Evolutionary conservation across 2,113 vertebrate species (phyloP), one percentile per base, ranked within the genome.

Genomic region (Ictidomys tridecemlineatus): DNA sequence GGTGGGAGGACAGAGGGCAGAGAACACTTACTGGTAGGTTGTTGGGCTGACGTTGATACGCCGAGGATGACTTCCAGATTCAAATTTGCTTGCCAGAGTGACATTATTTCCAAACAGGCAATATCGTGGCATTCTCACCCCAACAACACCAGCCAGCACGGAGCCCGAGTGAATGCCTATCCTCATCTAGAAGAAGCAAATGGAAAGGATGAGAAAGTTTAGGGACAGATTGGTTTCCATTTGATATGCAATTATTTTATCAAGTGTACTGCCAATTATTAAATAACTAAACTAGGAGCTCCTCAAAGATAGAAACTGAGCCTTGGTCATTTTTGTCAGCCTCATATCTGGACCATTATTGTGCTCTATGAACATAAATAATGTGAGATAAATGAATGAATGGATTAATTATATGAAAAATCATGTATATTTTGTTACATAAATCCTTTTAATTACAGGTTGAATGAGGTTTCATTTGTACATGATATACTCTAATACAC

Each of bases 91-190:
- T 80, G 99, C 99, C 72, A 99, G 99, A 7, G 99, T 99, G 98
- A 99, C 99, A 4, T 99, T 99, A 98, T 99, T 99, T 93, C 99
- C 99, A 91, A 99, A 99, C 67, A 99, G 99, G 96, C 99, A 99
- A 74, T 99, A 99, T n/a, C 99, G 99, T 0, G 99, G 99, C 99
- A 99, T 99, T 98, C 99, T 99, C 78, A 99, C 99, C 8, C 99
- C 99, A 12, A 99, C 99, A 0, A 99, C 99, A 0, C 99, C 99
- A 0, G 99, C 99, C 98, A 99, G 98, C 93, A 99, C 99, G 0
- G 99, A 99, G 63, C 99, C 99, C 9, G 99, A 99, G 98, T 99
- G 99, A 98, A 99, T 99, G 42, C 99, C 99, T 98, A 99, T 99
- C 93, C 99, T 99, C 98, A 99, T 99, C 99, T 99, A 93, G 70